Base-by-base conservation (phyloP, 2,888 invertebrate species). In the Galerucella nymphaeae region DNA sequence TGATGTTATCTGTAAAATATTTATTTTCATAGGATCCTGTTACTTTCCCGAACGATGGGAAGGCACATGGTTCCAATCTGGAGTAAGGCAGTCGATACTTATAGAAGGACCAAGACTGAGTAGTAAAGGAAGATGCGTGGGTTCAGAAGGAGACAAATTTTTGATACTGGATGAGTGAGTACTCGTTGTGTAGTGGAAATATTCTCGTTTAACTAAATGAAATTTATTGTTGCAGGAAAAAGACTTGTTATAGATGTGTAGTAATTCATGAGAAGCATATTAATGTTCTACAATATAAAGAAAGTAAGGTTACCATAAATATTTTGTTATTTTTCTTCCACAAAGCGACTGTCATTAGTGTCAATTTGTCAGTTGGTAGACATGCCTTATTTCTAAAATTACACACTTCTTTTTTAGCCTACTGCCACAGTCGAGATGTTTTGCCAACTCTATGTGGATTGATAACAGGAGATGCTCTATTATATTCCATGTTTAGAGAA, bases 261-360 rank as follows among this genome's bases (percentile, higher is more conserved):
- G 96, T 97, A 85, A 96, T 97, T 89, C 96, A 96, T 86, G 96
- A 96, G 87, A 96, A 96, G 87, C 97, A 97, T 88, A 91, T 93
- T 85, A 97, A 97, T 89, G 96, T 97, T 81, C 91, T 97, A 77
- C 97, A 97, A 88, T 97, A 96, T 90, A 97, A 97, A 93, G 96
- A 97, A 91, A 97, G 97, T 97, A 89, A 96, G 97, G 95, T 70
- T 57, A 68, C n/a, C 5, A 1, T 9, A 9, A 16, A 14, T 48
- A n/a, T n/a, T n/a, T n/a, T n/a, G n/a, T n/a, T n/a, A 23, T 23
- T 23, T 1, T 23, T 23, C 3, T 2, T 23, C 3, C 23, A 2
- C 23, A 23, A 23, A 23, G 23, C 23, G 23, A 2, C 23, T 23
- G 23, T 23, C 23, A 23, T 3, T 42, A 42, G 11, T 42, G 10